Base-by-base conservation (phyloP, 2,797 vertebrate genomes). In the Gastrophryne carolinensis region DNA sequence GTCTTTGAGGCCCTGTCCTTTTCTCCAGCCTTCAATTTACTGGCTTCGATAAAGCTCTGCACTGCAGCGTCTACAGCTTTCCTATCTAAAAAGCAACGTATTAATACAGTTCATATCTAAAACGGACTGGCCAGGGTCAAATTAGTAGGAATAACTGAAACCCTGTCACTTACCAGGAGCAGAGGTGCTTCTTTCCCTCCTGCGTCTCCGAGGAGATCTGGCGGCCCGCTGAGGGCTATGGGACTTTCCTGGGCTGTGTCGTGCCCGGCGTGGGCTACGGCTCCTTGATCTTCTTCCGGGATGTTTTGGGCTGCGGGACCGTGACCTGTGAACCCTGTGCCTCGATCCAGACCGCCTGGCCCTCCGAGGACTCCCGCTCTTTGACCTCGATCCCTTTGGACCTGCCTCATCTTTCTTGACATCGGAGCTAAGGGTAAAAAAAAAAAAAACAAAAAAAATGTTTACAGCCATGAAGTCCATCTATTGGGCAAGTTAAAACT, bases 61-160 rank as follows among this genome's bases (percentile, higher is more conserved):
- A 93, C 89, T 66, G 89, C 81, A 0, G 88, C 86, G 75, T 94
- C 91, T 52, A 86, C 80, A 6, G 83, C 85, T 81, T 80, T 89
- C 21, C 83, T 84, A 49, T 90, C 90, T 91, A 79, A 1, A 74
- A 70, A 24, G 4, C 49, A 44, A 78, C 27, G 6, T 32, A 37
- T 37, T 15, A 62, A 13, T 63, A 17, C 15, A 0, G 7, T 57
- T 15, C 57, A 10, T 57, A 57, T 57, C n/a, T n/a, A n/a, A n/a
- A n/a, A 30, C 27, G 30, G 30, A 57, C 3, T 15, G 17, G 15
- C n/a, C 5, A n/a, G n/a, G n/a, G n/a, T n/a, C n/a, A n/a, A n/a
- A n/a, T n/a, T 1, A 5, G 15, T 34, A 34, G 39, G 15, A 7
- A 5, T 44, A 3, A 4, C 30, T 34, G 30, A 34, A 34, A 9